phyloP scores from a whole-genome alignment of 1,140 invertebrate genomes.

The Pararge aegeria region DNA sequence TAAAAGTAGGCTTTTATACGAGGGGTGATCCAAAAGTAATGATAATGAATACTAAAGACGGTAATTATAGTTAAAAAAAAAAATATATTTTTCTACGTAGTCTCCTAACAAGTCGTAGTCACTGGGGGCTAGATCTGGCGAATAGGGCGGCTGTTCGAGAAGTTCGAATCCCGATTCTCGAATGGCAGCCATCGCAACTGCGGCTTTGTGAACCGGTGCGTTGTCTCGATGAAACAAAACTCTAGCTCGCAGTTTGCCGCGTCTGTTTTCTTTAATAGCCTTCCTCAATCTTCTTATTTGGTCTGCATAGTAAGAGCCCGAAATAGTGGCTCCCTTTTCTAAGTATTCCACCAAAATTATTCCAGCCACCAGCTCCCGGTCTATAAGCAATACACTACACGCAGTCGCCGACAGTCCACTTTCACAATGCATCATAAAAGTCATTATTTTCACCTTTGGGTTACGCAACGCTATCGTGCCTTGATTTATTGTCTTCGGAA shows the following conservation, averaged over 20 bases:
- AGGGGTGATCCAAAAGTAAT: no score
- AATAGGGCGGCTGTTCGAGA: conserved; percentile 19
- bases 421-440: no score
- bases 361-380: no score
- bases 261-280: conserved; percentile 17
- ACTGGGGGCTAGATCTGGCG: conserved; percentile 19
- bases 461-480: no score
- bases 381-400: no score
- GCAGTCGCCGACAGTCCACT: no score
- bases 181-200: conserved; percentile 9
- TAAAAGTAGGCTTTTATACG: no score
- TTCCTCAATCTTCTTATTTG: conserved; percentile 2
- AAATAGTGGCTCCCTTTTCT: conserved; percentile 16
- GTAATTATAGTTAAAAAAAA: no score
- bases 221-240: conserved; percentile 18
- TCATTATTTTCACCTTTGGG: no score
- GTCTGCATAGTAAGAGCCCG: conserved; percentile 11
- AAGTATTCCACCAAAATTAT: conserved; percentile 24
- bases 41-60: no score
- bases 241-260: conserved; percentile 16
- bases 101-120: conserved; percentile 9
- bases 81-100: background rate
- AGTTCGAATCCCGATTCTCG: conserved; percentile 6
- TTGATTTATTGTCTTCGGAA: no score
- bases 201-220: conserved; percentile 8